Evolutionary conservation across 2,888 invertebrate species (phyloP).

Genomic region (Spialia ferax): DNA sequence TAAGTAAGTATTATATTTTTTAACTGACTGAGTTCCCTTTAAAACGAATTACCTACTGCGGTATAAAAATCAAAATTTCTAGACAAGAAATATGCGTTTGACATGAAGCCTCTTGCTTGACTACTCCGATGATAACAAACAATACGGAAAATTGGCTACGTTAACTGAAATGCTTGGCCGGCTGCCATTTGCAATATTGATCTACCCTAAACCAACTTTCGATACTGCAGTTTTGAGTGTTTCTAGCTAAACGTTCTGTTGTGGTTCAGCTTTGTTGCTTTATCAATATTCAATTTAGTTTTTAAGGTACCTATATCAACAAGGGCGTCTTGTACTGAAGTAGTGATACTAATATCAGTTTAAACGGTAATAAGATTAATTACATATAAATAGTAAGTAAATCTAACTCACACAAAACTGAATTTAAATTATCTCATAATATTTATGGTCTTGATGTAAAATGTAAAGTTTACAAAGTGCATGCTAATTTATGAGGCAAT

Average conservation of each 20-base stretch:
- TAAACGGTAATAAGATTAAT: too few relatives aligned
- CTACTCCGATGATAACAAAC: constrained; percentile 21
- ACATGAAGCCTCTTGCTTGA: constrained; percentile 26
- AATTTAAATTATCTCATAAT: background rate
- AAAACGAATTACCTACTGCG: background rate
- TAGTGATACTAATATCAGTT: too few relatives aligned
- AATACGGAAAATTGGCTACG: constrained; percentile 37
- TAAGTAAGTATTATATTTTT: too few relatives aligned
- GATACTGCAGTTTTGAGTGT: constrained; percentile 25
- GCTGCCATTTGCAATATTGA: constrained; percentile 39
- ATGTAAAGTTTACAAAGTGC: background rate
- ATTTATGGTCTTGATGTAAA: background rate
- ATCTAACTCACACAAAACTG: too few relatives aligned
- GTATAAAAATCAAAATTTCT: background rate
- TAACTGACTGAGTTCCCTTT: too few relatives aligned
- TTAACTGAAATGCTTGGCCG: constrained; percentile 34
- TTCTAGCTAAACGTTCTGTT: constrained; percentile 12
- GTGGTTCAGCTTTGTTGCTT: background rate
- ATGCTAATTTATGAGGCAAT: constrained; percentile 2
- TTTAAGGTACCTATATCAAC: too few relatives aligned
- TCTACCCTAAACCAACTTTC: constrained; percentile 18
- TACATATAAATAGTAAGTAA: too few relatives aligned
- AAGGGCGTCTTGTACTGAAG: too few relatives aligned
- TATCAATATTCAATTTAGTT: background rate
- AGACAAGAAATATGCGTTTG: background rate